Evolutionary conservation across 2,797 vertebrate species (phyloP).

Genomic region (Epinephelus awoara): DNA sequence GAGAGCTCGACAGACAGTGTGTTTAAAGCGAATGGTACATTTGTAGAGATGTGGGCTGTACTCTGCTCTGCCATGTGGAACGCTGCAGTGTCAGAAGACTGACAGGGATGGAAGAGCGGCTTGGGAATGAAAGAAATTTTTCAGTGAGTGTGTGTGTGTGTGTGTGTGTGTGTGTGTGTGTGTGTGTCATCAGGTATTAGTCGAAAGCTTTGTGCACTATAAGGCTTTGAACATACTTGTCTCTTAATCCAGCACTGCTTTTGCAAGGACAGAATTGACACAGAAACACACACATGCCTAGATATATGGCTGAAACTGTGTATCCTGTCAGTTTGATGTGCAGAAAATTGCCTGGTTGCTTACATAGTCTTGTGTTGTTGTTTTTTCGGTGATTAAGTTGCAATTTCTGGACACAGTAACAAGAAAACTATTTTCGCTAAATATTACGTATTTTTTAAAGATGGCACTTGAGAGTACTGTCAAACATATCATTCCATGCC

Average conservation of each 20-base stretch:
- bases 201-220: constrained; percentile 15
- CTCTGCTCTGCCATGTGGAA: constrained; percentile 46
- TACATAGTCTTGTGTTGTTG: background rate
- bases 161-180: constrained; percentile 31
- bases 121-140: constrained; percentile 10
- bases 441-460: too few relatives aligned
- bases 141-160: background rate
- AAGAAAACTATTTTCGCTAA: too few relatives aligned
- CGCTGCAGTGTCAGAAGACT: constrained; percentile 39
- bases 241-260: constrained; percentile 40
- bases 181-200: constrained; percentile 24
- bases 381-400: background rate
- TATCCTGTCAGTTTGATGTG: background rate
- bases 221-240: constrained; percentile 41
- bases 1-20: constrained; percentile 19
- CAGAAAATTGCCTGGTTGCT: background rate
- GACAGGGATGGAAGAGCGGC: constrained; percentile 38
- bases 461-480: too few relatives aligned
- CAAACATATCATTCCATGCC: too few relatives aligned
- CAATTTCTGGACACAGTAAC: background rate
- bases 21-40: constrained; percentile 28
- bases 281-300: constrained; percentile 1
- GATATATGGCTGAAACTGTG: background rate
- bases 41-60: constrained; percentile 35
- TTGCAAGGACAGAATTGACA: background rate